Percentiles rank a stretch among this genome's conserved stretches.
phyloP scores from a whole-genome alignment of 2,113 vertebrate species.

The Psammodynastes pulverulentus region DNA sequence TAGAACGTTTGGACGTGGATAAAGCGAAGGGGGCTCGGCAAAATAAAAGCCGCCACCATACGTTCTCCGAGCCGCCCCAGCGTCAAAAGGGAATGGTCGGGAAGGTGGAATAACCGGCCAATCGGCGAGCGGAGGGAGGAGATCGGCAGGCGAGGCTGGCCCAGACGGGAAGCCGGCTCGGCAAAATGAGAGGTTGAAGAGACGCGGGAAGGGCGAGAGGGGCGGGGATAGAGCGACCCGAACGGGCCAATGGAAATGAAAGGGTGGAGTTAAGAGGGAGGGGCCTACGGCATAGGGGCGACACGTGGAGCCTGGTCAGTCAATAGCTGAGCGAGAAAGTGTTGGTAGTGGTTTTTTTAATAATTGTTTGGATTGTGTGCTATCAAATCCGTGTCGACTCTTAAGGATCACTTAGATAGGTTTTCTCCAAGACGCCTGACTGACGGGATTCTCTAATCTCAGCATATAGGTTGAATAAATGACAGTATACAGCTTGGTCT shows the following conservation, averaged over 20 bases:
- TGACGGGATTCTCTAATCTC: neutral
- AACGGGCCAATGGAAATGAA: neutral
- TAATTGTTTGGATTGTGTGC: neutral
- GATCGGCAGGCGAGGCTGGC: neutral
- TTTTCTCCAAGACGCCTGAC: neutral
- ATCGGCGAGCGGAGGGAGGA: neutral
- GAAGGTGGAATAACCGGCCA: neutral
- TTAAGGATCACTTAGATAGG: neutral
- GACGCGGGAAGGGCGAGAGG: neutral
- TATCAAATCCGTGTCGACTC: neutral
- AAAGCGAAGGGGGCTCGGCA: neutral
- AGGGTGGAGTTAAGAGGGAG: neutral
- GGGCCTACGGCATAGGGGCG: rapidly evolving
- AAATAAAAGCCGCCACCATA: neutral
- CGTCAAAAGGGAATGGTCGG: neutral
- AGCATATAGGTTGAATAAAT: neutral
- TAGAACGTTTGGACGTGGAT: neutral
- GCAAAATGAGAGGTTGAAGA: too few relatives aligned
- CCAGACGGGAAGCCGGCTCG: neutral
- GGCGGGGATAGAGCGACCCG: neutral
- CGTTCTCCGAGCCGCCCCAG: neutral
- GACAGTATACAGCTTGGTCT: neutral
- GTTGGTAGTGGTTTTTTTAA: too few relatives aligned
- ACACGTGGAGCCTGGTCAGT: too few relatives aligned
- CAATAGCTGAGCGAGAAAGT: neutral